phyloP scores from a whole-genome alignment of 2,113 vertebrate species.

The Ceyx margarethae region DNA sequence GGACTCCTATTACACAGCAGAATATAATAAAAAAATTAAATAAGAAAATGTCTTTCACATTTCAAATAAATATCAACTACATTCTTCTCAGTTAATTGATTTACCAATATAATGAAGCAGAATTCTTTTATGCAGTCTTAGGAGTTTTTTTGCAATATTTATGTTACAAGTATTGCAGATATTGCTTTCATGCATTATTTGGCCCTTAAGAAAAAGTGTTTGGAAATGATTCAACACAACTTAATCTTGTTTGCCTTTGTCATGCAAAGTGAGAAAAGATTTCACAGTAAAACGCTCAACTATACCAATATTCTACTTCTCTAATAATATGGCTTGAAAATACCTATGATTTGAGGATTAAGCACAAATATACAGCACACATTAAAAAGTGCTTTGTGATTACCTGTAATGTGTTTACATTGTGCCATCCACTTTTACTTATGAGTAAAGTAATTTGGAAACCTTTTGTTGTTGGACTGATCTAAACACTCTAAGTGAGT shows the following conservation, averaged over 20 bases:
- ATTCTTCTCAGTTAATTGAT: not conserved
- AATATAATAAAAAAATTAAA: slow-evolving; percentile 55
- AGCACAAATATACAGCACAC: not conserved
- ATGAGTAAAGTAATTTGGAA: not conserved
- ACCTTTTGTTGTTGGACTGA: not conserved
- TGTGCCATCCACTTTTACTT: not conserved
- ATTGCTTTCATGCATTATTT: not conserved
- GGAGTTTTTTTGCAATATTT: not conserved
- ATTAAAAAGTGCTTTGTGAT: not conserved
- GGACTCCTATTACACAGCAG: slow-evolving; percentile 25
- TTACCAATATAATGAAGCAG: not conserved
- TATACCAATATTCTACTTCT: not conserved
- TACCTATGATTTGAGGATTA: not conserved
- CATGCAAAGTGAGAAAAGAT: not conserved
- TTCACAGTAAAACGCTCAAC: not conserved
- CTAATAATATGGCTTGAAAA: not conserved
- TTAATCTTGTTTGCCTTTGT: not conserved
- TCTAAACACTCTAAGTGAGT: not conserved
- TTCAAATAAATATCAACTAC: slow-evolving; percentile 11
- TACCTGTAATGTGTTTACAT: not conserved
- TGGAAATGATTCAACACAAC: not conserved
- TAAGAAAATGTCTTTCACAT: slow-evolving; percentile 30
- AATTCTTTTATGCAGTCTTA: not conserved
- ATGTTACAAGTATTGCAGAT: not conserved
- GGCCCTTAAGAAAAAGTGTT: not conserved